Base-by-base conservation (phyloP, 2,797 vertebrate species). In the Anguilla megastoma region DNA sequence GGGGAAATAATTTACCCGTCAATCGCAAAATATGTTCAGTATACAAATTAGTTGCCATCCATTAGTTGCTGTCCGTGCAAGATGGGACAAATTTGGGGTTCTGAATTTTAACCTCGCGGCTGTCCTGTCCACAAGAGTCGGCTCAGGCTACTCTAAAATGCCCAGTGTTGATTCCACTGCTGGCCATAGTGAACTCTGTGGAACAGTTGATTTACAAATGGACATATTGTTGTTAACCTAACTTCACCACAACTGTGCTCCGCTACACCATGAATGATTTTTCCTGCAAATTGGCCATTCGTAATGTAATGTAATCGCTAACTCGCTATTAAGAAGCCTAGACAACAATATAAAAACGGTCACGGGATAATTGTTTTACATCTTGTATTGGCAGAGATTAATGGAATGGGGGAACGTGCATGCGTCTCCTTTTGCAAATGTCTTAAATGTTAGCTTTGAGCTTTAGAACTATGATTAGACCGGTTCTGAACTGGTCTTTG, bases 351-450 rank as follows among this genome's bases (percentile, higher is more conserved):
- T 30, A 89, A 86, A 79, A 52, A 85, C 88, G 89, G 88, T 93
- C 88, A 89, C 54, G 87, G 85, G 90, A 89, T 90, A 92, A 91
- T 88, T 84, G 88, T 91, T 93, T 92, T 87, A 91, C 90, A 88
- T 91, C 86, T 80, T 33, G 82, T n/a, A 30, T 60, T 89, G 91
- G 87, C 74, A 87, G 88, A 90, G 91, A 92, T 92, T 91, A 92
- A 91, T 92, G 91, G 88, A 87, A 88, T 89, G 88, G 88, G 58
- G 89, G 87, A 30, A 87, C 82, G 87, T 89, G 84, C 89, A 88
- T 89, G 84, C 89, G 88, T 69, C 83, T 89, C 84, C 89, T 88
- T 79, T 87, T 85, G 86, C 90, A 90, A 89, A 87, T 80, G 71
- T 45, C 87, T 88, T 88, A 92, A 90, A 88, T 89, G 86, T 91